These are phyloP conservation scores for Diuraphis noxia DNA, from an alignment of 1,140 invertebrate genomes.

Conservation along the genomic window DNA sequence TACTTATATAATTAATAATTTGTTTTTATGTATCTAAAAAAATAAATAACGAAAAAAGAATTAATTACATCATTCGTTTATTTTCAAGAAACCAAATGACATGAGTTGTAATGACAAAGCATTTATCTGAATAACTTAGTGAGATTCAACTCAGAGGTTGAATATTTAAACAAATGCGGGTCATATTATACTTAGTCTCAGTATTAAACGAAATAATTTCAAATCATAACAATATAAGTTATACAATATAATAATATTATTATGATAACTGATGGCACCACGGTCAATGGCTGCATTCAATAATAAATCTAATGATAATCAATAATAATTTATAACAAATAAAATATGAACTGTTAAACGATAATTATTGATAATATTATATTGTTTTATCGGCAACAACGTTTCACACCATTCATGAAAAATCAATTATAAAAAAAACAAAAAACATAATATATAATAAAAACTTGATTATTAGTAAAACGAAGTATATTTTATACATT, in stretches of 20 bases:
- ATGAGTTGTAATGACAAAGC: slow-evolving; percentile 11
- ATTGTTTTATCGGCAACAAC: background rate
- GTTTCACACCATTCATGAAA: background rate
- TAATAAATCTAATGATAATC: slow-evolving; percentile 18
- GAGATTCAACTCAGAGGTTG: background rate
- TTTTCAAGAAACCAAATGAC: slow-evolving; percentile 22
- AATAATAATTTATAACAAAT: slow-evolving; percentile 20
- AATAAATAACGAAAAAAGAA: background rate
- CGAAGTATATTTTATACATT: slow-evolving; percentile 36
- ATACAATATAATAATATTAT: background rate
- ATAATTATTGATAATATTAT: background rate
- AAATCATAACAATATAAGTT: slow-evolving; percentile 18
- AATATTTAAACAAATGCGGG: background rate
- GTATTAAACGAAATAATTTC: slow-evolving; percentile 11
- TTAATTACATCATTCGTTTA: background rate
- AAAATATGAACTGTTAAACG: slow-evolving; percentile 16
- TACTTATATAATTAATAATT: background rate
- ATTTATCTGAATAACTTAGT: slow-evolving; percentile 28
- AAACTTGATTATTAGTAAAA: slow-evolving; percentile 31
- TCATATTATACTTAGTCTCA: background rate
- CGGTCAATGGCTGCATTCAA: background rate
- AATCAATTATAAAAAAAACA: slow-evolving; percentile 34
- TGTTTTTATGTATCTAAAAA: background rate
- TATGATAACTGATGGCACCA: slow-evolving; percentile 1
- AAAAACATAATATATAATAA: slow-evolving; percentile 13